Percentiles rank a stretch among this genome's conserved stretches.
Evolutionary conservation across 2,797 vertebrate species (phyloP).

Genomic region (Sebastes wilsoni): DNA sequence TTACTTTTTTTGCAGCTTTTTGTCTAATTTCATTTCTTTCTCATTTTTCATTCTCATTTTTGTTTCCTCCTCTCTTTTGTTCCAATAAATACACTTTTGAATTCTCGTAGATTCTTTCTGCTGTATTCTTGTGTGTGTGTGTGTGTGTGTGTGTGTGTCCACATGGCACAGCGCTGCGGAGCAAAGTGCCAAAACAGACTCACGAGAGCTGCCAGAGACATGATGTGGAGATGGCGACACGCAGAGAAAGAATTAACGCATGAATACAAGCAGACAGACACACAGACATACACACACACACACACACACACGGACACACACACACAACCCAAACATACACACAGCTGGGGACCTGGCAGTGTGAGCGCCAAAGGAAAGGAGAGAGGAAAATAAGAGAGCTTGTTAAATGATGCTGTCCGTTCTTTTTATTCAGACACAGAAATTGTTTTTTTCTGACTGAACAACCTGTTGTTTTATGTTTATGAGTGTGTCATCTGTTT

Average conservation of each 20-base stretch:
- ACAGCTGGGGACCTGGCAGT: constrained; percentile 27
- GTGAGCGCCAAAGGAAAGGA: background rate
- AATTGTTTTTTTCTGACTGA: background rate
- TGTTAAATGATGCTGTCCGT: background rate
- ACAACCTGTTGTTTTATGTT: background rate
- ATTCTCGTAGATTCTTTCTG: background rate
- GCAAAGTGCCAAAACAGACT: constrained; percentile 28
- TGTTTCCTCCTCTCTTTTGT: background rate
- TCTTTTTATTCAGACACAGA: background rate
- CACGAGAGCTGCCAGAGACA: constrained; percentile 18
- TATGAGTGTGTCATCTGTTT: background rate
- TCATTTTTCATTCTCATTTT: background rate
- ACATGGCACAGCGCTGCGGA: background rate
- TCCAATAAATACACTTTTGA: background rate
- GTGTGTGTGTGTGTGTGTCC: background rate
- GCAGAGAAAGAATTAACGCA: constrained; percentile 21
- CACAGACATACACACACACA: background rate
- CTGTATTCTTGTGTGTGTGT: background rate
- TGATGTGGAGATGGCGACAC: constrained; percentile 27
- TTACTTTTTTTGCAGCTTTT: background rate
- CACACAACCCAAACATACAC: constrained; percentile 14
- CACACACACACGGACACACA: background rate
- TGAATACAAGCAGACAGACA: background rate
- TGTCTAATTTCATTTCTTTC: background rate
- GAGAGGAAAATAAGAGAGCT: background rate